Conservation (phyloP, 2,797 vertebrate genomes). For the Graptemys geographica region DNA sequence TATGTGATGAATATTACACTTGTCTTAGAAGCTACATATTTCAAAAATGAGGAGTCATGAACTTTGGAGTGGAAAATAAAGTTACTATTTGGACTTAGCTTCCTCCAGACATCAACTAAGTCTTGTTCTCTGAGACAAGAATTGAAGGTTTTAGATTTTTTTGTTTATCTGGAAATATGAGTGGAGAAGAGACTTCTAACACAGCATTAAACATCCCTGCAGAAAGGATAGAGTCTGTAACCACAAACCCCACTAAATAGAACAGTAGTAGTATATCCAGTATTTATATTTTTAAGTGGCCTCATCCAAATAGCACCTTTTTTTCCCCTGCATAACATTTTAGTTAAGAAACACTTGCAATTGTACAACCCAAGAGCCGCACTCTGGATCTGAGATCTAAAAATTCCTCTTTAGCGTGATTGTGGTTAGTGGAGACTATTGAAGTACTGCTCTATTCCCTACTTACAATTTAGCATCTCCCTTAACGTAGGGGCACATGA, state of each 20-base stretch:
- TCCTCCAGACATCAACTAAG: background rate
- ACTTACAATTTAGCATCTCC: slow-evolving; percentile 10
- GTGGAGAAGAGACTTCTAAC: background rate
- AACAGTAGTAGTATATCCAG: background rate
- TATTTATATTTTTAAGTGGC: background rate
- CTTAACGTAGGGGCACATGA: background rate
- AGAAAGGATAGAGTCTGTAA: rapidly evolving
- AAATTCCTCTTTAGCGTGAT: slow-evolving; percentile 41
- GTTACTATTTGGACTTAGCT: background rate
- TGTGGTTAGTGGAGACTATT: slow-evolving; percentile 24
- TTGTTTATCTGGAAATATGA: background rate
- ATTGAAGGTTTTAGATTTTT: background rate
- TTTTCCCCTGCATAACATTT: background rate
- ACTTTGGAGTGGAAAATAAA: background rate
- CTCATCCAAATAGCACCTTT: background rate
- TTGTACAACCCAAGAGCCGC: slow-evolving; percentile 10
- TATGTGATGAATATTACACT: slow-evolving; percentile 42
- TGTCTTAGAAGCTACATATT: slow-evolving; percentile 22
- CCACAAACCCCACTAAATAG: background rate
- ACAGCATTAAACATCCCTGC: background rate
- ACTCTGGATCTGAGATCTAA: slow-evolving; percentile 34
- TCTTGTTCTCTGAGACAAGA: background rate
- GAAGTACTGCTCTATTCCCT: slow-evolving; percentile 16
- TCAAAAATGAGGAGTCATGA: slow-evolving; percentile 37
- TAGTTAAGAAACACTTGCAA: slow-evolving; percentile 24